Evolutionary conservation across 2,888 invertebrate species (phyloP), one percentile per base, ranked within the genome.

Genomic region (Meloe dianella): DNA sequence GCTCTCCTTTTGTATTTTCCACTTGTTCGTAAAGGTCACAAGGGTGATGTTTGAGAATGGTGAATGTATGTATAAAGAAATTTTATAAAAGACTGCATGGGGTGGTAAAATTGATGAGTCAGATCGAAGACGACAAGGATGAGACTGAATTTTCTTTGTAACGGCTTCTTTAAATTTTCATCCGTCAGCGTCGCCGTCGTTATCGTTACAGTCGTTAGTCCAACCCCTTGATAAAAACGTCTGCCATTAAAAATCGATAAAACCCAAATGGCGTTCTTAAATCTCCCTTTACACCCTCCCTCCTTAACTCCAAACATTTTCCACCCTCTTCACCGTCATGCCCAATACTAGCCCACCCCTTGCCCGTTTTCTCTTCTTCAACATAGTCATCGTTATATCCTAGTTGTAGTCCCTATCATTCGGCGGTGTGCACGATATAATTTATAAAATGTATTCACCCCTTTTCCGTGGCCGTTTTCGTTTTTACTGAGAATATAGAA

Each of bases 211-310:
- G 6, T 41, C 38, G 47, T 58, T 30, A 59, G 32, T 32, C 35
- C 30, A 20, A n/a, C 58, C 64, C 58, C 58, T 57, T 58, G 60
- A 74, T 75, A 77, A 77, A 77, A 77, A 77, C 75, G 73, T 64
- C 72, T 69, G 72, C 74, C 77, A 80, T 80, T 80, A 81, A 82
- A 81, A 81, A 82, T 82, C 82, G 78, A 82, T 82, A 81, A 79
- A 79, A 80, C 79, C 74, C 80, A 79, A 81, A 80, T 80, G 80
- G 80, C 80, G 80, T 82, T 81, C 81, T 81, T 81, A 80, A 79
- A 79, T n/a, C 77, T 78, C 72, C 72, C 76, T 64, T 9, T 51
- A n/a, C n/a, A 24, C 24, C 47, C 38, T n/a, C n/a, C n/a, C n/a
- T n/a, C 38, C 22, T 29, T 38, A 4, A 30, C 61, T 63, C 51